Evolutionary conservation across 1,140 invertebrate genomes (phyloP).

Genomic region (Halictus rubicundus): DNA sequence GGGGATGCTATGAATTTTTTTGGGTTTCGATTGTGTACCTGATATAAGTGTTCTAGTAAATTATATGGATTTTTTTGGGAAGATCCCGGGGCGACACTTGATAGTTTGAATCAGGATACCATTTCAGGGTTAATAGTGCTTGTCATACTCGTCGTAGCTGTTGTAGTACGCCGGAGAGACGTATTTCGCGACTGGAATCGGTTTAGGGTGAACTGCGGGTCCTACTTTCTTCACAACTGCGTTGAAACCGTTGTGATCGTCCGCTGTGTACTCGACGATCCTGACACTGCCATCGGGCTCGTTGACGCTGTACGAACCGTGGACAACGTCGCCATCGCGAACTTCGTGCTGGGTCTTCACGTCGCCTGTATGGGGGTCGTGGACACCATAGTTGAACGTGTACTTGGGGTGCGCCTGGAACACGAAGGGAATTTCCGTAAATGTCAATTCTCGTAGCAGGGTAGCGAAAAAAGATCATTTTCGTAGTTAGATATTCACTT

Average conservation of each 20-base stretch:
- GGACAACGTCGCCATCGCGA: slow-evolving; percentile 81
- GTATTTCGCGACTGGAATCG: slow-evolving; percentile 73
- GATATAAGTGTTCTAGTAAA: no score
- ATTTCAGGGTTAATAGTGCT: slow-evolving; percentile 65
- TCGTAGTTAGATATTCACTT: no score
- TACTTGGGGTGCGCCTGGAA: slow-evolving; percentile 80
- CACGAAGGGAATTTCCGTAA: not conserved
- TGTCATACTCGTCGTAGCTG: slow-evolving; percentile 75
- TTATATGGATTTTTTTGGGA: no score
- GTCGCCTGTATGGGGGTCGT: slow-evolving; percentile 81
- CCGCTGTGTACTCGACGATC: slow-evolving; percentile 81
- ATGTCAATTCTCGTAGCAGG: no score
- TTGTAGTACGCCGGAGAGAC: slow-evolving; percentile 73
- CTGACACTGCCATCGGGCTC: slow-evolving; percentile 81
- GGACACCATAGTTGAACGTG: slow-evolving; percentile 81
- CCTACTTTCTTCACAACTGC: slow-evolving; percentile 81
- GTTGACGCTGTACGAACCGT: slow-evolving; percentile 81
- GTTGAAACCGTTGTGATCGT: slow-evolving; percentile 81
- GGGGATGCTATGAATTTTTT: no score
- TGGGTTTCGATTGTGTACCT: no score
- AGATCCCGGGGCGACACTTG: no score
- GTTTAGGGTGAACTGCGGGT: slow-evolving; percentile 76
- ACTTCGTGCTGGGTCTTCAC: slow-evolving; percentile 81
- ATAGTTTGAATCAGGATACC: no score
- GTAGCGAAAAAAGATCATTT: no score